Base-by-base conservation (phyloP, 23 tunicate species). In the Oikopleura albicans region DNA sequence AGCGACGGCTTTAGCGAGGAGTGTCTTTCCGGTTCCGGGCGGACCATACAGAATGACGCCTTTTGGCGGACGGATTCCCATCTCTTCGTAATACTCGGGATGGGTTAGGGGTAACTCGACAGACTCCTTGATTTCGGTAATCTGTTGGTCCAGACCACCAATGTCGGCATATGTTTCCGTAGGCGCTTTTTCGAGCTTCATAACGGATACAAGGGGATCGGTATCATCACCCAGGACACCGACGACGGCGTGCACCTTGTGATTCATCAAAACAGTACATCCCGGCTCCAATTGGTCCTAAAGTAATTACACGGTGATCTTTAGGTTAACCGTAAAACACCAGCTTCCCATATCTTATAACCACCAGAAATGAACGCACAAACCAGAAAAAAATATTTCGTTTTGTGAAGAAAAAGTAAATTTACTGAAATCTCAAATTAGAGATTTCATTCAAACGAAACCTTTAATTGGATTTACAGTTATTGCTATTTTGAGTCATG, bases 141-240 rank as follows among this genome's bases (percentile, higher is more conserved):
- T 94, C 83, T 94, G 99, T 66, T 85, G 83, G 66, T 94, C 99
- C 0, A 94, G 86, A 29, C 99, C 99, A 39, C 99, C 99, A 75
- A 94, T 94, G 83, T 94, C 99, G 39, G 99, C 99, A 76, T 94
- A 94, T 0, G 99, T 90, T 76, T 94, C 99, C 71, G 91, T 87
- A 1, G 99, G 99, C 75, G 99, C 99, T 86, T 94, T 94, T 66
- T 94, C 99, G 75, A 94, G 79, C 86, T 94, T 94, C 99, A 94
- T 94, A 40, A 94, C 99, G 0, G 95, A 90, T 1, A 94, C 99
- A 4, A 94, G 84, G 0, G 99, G 99, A 85, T 94, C 99, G 41
- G 94, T 92, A 83, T 94, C 99, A 71, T 94, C 99, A 38, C 94
- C 90, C 0, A 94, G 87, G 63, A 94, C 91, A 0, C 99, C 99